Evolutionary conservation across 2,888 invertebrate genomes (phyloP).

Genomic region (Tipula confusa): DNA sequence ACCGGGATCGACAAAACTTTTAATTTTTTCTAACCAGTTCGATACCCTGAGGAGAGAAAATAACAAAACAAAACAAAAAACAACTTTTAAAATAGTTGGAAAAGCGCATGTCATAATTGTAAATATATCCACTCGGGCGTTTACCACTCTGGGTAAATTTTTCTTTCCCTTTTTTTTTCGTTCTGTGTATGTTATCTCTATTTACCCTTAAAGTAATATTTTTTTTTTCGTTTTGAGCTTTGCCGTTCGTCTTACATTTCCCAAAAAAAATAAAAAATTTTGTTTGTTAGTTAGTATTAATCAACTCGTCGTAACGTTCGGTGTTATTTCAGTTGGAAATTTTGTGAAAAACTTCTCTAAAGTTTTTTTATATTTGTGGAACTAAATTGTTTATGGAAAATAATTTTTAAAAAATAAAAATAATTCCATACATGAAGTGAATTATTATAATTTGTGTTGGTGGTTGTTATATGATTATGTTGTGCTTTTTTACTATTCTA

Average conservation of each 20-base stretch:
- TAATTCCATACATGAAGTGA: background rate
- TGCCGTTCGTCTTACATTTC: background rate
- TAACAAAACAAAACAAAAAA: conserved; percentile 3
- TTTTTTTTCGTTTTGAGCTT: background rate
- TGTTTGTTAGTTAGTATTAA: conserved; percentile 25
- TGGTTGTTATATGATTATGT: background rate
- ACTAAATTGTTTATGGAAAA: background rate
- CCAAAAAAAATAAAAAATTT: background rate
- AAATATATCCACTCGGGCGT: conserved; percentile 25
- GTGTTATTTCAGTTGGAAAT: background rate
- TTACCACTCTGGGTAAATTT: background rate
- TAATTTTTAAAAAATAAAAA: background rate
- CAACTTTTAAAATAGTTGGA: background rate
- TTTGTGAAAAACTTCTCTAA: background rate
- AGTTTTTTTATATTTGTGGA: background rate
- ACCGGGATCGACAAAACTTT: background rate
- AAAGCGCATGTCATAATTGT: conserved; percentile 20
- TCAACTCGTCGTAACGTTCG: conserved; percentile 12
- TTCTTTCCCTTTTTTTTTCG: background rate
- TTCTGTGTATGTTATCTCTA: conserved; percentile 3
- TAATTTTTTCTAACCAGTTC: background rate
- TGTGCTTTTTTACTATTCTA: background rate
- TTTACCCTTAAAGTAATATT: conserved; percentile 4
- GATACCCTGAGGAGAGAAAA: conserved; percentile 7
- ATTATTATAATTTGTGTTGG: background rate